Percentiles rank a stretch among this genome's conserved stretches.
Evolutionary conservation across 2,797 vertebrate species (phyloP).

Genomic region (Spizella passerina): DNA sequence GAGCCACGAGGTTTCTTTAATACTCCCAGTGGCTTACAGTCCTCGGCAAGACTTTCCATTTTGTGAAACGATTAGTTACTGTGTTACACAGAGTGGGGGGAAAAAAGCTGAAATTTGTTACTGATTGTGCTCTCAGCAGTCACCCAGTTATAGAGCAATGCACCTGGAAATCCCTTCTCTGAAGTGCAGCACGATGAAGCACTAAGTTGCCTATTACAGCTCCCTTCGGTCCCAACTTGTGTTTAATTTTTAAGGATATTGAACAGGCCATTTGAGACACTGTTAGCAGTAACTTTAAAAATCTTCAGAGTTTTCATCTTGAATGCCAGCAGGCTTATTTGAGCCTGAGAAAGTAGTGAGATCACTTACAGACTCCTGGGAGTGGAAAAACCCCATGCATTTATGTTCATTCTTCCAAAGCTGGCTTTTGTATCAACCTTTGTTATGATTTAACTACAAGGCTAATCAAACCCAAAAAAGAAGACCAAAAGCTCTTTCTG

Average conservation of each 20-base stretch:
- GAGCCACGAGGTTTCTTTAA: constrained; percentile 25
- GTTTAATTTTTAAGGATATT: constrained; percentile 41
- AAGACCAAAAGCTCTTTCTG: not conserved
- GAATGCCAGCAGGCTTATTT: not conserved
- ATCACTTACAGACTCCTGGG: not conserved
- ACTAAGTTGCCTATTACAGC: not conserved
- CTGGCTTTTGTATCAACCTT: not conserved
- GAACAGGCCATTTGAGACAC: not conserved
- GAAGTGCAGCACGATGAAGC: not conserved
- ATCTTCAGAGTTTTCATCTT: not conserved
- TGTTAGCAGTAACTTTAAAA: not conserved
- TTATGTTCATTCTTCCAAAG: not conserved
- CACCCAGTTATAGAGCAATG: not conserved
- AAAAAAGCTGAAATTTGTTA: not conserved
- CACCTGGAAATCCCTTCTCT: constrained; percentile 31
- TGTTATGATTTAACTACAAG: not conserved
- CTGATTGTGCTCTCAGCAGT: not conserved
- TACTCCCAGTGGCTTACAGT: not conserved
- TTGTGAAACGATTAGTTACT: constrained; percentile 25
- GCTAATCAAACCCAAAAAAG: not conserved
- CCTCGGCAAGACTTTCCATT: not conserved
- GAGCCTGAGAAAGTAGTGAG: not conserved
- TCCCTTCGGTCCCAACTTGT: not conserved
- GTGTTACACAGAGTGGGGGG: not conserved
- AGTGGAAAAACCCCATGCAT: not conserved